Conservation (phyloP, 2,888 invertebrate species). For the Plagiodera versicolora region DNA sequence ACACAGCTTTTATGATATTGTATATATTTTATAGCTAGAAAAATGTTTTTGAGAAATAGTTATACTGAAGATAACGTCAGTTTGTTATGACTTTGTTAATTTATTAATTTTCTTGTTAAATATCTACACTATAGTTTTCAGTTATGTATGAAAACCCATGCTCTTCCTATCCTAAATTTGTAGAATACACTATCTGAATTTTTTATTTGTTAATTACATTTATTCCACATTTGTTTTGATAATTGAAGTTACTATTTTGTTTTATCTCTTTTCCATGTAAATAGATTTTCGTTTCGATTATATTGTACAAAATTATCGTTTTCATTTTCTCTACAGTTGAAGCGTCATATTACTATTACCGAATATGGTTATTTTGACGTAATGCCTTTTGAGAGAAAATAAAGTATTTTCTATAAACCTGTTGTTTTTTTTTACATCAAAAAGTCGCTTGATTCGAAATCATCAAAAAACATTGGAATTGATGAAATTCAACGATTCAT, state of each 20-base stretch:
- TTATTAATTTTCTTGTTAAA: conserved; percentile 32
- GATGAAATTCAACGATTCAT: too few relatives aligned
- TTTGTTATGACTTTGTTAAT: conserved; percentile 37
- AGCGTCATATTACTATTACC: conserved; percentile 41
- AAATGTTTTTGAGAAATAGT: conserved; percentile 30
- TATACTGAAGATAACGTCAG: conserved; percentile 29
- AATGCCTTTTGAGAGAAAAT: conserved; percentile 49
- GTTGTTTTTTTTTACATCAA: conserved; percentile 7
- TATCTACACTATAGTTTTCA: conserved; percentile 11
- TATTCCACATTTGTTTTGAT: conserved; percentile 26
- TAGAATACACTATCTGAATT: conserved; percentile 14
- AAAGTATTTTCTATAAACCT: conserved; percentile 50
- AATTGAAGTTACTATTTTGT: conserved; percentile 32
- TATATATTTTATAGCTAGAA: conserved; percentile 38
- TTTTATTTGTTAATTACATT: conserved; percentile 26
- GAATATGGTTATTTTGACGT: conserved; percentile 45
- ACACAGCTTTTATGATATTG: conserved; percentile 37
- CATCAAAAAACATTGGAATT: too few relatives aligned
- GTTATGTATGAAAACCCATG: conserved; percentile 14
- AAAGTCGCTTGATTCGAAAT: too few relatives aligned
- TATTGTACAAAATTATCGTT: conserved; percentile 40
- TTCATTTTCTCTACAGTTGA: conserved; percentile 39
- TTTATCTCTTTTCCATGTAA: conserved; percentile 30
- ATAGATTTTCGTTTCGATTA: conserved; percentile 27
- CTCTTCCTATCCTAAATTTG: conserved; percentile 16